Conservation (phyloP, 2,888 invertebrate genomes). For the Trachelus stipa region DNA sequence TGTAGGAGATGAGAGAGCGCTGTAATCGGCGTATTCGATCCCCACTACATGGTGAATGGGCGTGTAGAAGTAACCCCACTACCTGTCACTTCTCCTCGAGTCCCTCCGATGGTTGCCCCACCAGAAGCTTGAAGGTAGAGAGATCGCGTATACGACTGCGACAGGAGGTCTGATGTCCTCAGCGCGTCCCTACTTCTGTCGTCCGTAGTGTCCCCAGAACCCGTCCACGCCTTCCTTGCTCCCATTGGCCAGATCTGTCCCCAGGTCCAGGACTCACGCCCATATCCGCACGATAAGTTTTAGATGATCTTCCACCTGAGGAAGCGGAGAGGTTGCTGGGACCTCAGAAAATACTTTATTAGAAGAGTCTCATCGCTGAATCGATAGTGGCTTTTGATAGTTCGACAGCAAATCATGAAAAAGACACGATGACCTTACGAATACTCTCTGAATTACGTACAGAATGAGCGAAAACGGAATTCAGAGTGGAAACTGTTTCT, state of each 20-base stretch:
- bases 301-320: not conserved
- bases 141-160: slow-evolving; percentile 6
- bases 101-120: slow-evolving; percentile 47
- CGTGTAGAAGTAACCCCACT: slow-evolving; percentile 48
- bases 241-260: slow-evolving; percentile 57
- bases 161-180: slow-evolving; percentile 20
- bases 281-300: slow-evolving; percentile 29
- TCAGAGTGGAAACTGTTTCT: not conserved
- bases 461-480: not conserved
- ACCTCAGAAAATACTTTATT: not conserved
- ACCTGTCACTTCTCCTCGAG: slow-evolving; percentile 46
- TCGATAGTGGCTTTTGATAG: not conserved
- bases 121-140: slow-evolving; percentile 30
- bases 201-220: slow-evolving; percentile 32
- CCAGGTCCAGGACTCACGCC: slow-evolving; percentile 44
- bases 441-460: not conserved
- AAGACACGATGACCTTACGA: not conserved
- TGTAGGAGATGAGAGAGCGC: slow-evolving; percentile 34
- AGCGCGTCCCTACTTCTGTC: slow-evolving; percentile 22
- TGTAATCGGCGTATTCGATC: not conserved
- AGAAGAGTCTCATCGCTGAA: not conserved
- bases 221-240: slow-evolving; percentile 40
- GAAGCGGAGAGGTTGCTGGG: not conserved
- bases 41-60: slow-evolving; percentile 36
- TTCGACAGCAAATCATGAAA: not conserved